Evolutionary conservation across 2,888 invertebrate genomes (phyloP).

Genomic region (Monoplex corrugatus): DNA sequence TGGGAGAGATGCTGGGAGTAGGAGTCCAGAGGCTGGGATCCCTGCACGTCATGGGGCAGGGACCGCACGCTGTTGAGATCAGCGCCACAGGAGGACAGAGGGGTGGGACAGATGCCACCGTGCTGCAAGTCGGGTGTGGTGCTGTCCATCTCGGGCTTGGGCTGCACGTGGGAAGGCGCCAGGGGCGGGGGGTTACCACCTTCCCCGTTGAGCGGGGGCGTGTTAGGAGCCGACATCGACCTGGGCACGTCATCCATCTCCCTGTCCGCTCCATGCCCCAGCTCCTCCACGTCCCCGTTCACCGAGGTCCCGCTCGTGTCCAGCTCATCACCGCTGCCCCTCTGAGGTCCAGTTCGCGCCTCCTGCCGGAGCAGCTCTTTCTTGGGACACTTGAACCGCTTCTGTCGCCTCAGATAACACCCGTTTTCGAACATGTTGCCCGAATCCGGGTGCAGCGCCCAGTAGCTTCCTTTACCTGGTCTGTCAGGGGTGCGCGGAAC

Average conservation of each 20-base stretch:
- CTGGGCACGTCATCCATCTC: conserved; percentile 43
- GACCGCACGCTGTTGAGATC: conserved; percentile 47
- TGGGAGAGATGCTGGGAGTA: conserved; percentile 53
- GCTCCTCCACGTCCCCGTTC: conserved; percentile 38
- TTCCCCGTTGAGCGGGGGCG: conserved; percentile 51
- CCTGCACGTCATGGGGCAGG: conserved; percentile 48
- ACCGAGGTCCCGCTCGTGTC: conserved; percentile 52
- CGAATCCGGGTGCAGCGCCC: conserved; percentile 98
- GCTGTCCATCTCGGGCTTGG: conserved; percentile 59
- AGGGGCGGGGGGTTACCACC: conserved; percentile 40
- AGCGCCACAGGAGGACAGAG: conserved; percentile 41
- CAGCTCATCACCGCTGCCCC: conserved; percentile 57
- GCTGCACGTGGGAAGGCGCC: conserved; percentile 54
- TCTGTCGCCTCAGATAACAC: conserved; percentile 97
- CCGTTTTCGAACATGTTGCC: conserved; percentile 99
- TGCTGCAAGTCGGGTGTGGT: conserved; percentile 58
- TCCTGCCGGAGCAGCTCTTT: conserved; percentile 90
- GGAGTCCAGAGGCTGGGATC: conserved; percentile 32
- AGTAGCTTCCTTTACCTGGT: conserved; percentile 99
- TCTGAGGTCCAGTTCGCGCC: conserved; percentile 30
- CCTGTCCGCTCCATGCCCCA: conserved; percentile 46
- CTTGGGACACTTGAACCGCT: conserved; percentile 98
- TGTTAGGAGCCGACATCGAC: conserved; percentile 54
- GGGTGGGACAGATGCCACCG: conserved; percentile 51
- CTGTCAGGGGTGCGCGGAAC: conserved; percentile 93